A percentile compares a stretch with the other conserved stretches of the same genome.
Evolutionary conservation across 2,888 invertebrate species (phyloP).

Genomic region (Tryphoninae sp.): DNA sequence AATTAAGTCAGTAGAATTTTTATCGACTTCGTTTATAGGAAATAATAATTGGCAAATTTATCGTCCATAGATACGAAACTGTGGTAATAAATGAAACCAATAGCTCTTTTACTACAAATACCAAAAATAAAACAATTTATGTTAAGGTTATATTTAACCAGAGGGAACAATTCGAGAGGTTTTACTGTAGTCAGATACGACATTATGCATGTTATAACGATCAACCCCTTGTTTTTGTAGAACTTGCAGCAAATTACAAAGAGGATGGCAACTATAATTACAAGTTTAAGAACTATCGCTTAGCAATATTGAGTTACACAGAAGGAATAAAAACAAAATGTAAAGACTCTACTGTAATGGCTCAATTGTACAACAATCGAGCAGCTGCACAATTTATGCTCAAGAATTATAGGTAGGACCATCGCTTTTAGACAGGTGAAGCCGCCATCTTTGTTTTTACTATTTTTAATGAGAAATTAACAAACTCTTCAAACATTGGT

Average conservation of each 20-base stretch:
- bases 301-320: conserved; percentile 93
- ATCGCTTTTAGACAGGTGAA: no score
- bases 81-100: no score
- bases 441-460: no score
- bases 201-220: not conserved
- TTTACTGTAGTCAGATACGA: not conserved
- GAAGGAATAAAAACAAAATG: conserved; percentile 93
- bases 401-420: conserved; percentile 88
- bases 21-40: no score
- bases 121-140: no score
- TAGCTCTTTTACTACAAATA: no score
- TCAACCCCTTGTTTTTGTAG: conserved; percentile 80
- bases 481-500: conserved; percentile 8
- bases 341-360: conserved; percentile 87
- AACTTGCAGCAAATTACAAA: conserved; percentile 93
- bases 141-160: no score
- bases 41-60: no score
- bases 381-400: conserved; percentile 94
- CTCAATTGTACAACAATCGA: conserved; percentile 94
- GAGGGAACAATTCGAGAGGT: conserved; percentile 1
- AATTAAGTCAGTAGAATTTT: no score
- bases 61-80: no score
- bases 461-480: no score
- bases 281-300: conserved; percentile 95
- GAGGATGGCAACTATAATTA: conserved; percentile 98